phyloP scores from a whole-genome alignment of 2,888 invertebrate genomes.

The Sarcophaga variegata region DNA sequence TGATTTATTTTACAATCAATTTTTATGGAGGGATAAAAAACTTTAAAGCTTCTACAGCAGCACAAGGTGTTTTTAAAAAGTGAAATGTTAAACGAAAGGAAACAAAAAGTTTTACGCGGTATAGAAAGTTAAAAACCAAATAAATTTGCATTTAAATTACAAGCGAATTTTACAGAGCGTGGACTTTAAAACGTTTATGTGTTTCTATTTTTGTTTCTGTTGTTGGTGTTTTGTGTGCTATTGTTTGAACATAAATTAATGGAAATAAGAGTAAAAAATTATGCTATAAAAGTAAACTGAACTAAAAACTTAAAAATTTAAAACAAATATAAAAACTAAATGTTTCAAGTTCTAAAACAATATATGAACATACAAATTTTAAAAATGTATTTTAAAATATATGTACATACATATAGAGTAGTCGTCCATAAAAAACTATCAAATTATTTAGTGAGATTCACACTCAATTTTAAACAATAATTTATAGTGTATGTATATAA shows the following conservation, averaged over 20 bases:
- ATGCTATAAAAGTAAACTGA: conserved; percentile 20
- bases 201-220: neutral
- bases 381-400: no score
- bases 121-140: conserved; percentile 41
- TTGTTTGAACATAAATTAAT: conserved; percentile 72
- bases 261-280: conserved; percentile 74
- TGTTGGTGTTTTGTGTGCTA: conserved; percentile 17
- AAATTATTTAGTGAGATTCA: no score
- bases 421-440: no score
- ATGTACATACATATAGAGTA: no score
- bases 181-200: conserved; percentile 29
- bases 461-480: no score
- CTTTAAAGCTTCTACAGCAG: neutral
- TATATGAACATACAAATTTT: no score
- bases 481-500: neutral
- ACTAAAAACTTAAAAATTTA: no score
- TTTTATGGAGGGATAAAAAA: neutral
- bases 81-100: neutral
- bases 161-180: conserved; percentile 48
- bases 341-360: no score
- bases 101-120: neutral
- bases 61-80: neutral
- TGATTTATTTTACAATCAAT: conserved; percentile 46
- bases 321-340: no score
- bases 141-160: conserved; percentile 65